Base-by-base conservation (phyloP, 2,888 invertebrate species). In the Orthonevra nobilis region DNA sequence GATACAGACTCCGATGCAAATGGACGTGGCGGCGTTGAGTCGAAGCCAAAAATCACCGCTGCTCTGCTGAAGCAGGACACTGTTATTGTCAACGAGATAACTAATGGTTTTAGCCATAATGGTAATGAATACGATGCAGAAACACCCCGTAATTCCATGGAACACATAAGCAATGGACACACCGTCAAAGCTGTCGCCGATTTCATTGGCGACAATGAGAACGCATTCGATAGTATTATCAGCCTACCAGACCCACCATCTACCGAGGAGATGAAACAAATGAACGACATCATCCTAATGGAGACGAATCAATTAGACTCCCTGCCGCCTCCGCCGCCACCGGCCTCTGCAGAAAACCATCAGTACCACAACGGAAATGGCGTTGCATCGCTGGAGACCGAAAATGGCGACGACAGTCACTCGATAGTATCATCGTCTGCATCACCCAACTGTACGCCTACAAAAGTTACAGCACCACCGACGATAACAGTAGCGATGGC, bases 31-130 rank as follows among this genome's bases (percentile, higher is more conserved):
- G 89, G 86, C 46, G 90, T 90, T 2, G 90, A 82, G 50, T 91
- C 83, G 46, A 93, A 92, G 81, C 93, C 94, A 2, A 91, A 93
- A 23, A 93, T 94, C 44, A 93, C 93, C 32, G 92, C 93, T 0
- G 94, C 93, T 0, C 90, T 94, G 38, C 91, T 93, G 81, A 94
- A 94, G 82, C 91, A 93, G 84, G 91, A 92, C 84, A 89, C 91
- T 0, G 90, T 91, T 3, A 90, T 90, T 73, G 81, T 38, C 69
- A 68, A 83, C 44, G 69, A 48, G 32, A 72, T 75, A 61, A 72
- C 77, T 40, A 77, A 81, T 32, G 58, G 68, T 23, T n/a, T 23
- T 26, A 58, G n/a, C 40, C 90, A 90, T 83, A 89, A 90, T 64
- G 89, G 90, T 79, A 90, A 90, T 83, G 89, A 90, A 0, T 86